Evolutionary conservation across 1,140 invertebrate genomes (phyloP).

Genomic region (Danaus plexippus): DNA sequence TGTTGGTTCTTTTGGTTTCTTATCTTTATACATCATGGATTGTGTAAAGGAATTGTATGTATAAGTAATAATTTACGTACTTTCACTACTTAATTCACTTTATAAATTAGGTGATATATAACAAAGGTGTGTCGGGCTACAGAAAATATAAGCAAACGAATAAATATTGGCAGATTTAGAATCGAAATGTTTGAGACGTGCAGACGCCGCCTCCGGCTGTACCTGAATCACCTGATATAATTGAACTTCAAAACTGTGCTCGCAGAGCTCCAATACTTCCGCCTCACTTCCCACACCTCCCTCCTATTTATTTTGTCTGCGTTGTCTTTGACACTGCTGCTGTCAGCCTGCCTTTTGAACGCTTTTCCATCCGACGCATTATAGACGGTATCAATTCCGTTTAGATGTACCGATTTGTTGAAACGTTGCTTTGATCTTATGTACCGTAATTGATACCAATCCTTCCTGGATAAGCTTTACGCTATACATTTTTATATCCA

Average conservation of each 20-base stretch:
- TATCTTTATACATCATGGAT: neutral
- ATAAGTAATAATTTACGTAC: too few species aligned
- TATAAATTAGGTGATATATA: too few species aligned
- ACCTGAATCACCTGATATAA: conserved; percentile 57
- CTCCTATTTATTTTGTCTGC: conserved; percentile 68
- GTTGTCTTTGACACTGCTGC: conserved; percentile 61
- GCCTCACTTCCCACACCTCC: conserved; percentile 46
- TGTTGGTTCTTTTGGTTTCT: conserved; percentile 4
- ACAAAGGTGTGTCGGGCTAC: too few species aligned
- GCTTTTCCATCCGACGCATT: conserved; percentile 56
- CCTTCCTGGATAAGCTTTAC: neutral
- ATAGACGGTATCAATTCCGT: conserved; percentile 60
- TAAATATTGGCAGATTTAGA: neutral
- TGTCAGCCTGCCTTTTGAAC: conserved; percentile 62
- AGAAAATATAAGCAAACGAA: too few species aligned
- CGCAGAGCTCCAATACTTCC: conserved; percentile 67
- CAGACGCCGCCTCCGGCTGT: conserved; percentile 21
- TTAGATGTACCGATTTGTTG: conserved; percentile 43
- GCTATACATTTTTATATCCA: too few species aligned
- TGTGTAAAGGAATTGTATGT: neutral
- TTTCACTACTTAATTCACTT: too few species aligned
- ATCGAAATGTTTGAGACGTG: conserved; percentile 12
- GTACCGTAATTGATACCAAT: conserved; percentile 15
- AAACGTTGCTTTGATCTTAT: conserved; percentile 25
- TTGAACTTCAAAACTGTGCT: conserved; percentile 67